Evolutionary conservation across 2,797 vertebrate genomes (phyloP).

Genomic region (Manis pentadactyla): DNA sequence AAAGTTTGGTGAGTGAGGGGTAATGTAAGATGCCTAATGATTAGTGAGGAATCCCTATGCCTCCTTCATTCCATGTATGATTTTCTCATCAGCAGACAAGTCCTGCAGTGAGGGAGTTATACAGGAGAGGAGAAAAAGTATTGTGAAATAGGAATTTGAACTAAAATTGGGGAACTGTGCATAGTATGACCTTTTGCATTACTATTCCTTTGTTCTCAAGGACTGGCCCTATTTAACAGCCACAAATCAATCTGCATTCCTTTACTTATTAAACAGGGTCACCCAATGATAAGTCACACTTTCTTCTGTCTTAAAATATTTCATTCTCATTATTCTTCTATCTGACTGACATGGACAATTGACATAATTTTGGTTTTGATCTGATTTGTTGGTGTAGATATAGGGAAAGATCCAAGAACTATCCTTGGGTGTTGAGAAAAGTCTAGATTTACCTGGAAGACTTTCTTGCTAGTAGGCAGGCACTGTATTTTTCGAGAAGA

Average conservation of each 20-base stretch:
- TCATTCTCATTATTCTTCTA: conserved; percentile 31
- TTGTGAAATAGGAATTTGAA: not conserved
- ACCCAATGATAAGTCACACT: not conserved
- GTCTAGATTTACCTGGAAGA: not conserved
- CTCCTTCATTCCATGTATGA: not conserved
- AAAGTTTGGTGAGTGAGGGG: not conserved
- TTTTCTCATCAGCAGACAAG: not conserved
- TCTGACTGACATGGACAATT: not conserved
- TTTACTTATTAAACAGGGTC: not conserved
- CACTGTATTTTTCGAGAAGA: not conserved
- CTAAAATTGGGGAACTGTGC: not conserved
- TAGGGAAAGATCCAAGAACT: not conserved
- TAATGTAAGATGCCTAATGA: not conserved
- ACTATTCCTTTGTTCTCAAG: not conserved
- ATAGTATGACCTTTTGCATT: not conserved
- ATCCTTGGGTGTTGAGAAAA: not conserved
- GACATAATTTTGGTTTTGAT: not conserved
- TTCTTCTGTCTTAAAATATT: not conserved
- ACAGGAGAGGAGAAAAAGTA: not conserved
- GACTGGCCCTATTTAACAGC: not conserved
- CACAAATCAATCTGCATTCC: not conserved
- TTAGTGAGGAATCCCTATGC: not conserved
- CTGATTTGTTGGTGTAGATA: not conserved
- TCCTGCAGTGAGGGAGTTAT: not conserved
- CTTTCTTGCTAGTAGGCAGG: not conserved